A percentile compares a stretch with the other conserved stretches of the same genome.
Evolutionary conservation across 2,113 vertebrate species (phyloP).

Genomic region (Vicugna pacos): DNA sequence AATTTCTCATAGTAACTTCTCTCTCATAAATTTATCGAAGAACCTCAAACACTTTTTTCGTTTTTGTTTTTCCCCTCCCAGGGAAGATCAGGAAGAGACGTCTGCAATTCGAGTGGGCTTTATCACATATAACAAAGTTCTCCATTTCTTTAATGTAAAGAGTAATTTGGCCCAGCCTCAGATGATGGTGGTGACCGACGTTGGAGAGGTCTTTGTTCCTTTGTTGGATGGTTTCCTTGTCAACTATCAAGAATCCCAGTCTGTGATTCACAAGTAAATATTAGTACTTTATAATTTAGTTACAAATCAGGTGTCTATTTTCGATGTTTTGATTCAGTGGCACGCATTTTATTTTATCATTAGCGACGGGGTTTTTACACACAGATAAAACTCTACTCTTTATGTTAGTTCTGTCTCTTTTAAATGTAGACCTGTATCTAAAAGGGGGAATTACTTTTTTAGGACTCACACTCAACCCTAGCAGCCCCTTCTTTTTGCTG

Average conservation of each 20-base stretch:
- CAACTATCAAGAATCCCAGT: slow-evolving; percentile 93
- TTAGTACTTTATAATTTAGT: neutral
- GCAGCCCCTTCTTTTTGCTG: neutral
- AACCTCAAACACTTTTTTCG: neutral
- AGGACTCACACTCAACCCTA: neutral
- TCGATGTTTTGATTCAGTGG: neutral
- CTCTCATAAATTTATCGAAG: slow-evolving; percentile 1
- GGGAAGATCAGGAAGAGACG: slow-evolving; percentile 91
- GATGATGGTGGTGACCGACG: slow-evolving; percentile 98
- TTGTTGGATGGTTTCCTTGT: slow-evolving; percentile 97
- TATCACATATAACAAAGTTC: slow-evolving; percentile 96
- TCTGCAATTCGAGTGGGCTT: slow-evolving; percentile 94
- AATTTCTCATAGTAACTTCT: neutral
- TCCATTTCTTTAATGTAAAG: slow-evolving; percentile 98
- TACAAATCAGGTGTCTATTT: neutral
- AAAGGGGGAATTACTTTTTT: neutral
- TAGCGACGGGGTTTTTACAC: neutral
- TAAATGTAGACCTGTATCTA: neutral
- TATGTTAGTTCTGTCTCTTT: neutral
- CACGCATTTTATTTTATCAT: neutral
- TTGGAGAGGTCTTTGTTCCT: slow-evolving; percentile 96
- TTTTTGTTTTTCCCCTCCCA: slow-evolving; percentile 75
- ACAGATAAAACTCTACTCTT: neutral
- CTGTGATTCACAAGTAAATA: slow-evolving; percentile 94
- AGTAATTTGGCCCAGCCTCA: slow-evolving; percentile 96